A percentile compares a stretch with the other conserved stretches of the same genome.
Evolutionary conservation across 1,140 invertebrate genomes (phyloP).

Genomic region (Cherax destructor): DNA sequence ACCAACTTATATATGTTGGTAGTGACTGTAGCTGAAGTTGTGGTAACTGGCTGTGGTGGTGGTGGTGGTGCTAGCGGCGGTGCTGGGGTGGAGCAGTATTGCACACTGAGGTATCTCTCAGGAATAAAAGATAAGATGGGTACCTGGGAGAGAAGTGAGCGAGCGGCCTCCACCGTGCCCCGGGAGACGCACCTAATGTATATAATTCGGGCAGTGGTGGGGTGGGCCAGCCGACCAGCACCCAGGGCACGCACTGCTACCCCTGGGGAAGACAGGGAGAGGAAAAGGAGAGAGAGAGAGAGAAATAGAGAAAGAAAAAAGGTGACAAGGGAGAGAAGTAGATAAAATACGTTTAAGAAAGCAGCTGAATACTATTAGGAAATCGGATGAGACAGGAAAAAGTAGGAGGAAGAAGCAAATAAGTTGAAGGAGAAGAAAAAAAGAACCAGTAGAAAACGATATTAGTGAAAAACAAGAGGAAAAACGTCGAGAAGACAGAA

Average conservation of each 20-base stretch:
- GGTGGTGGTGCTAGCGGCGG: not conserved
- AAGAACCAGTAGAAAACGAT: not conserved
- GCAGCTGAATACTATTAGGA: too few relatives aligned
- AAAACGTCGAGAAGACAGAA: too few relatives aligned
- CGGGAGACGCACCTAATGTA: conserved; percentile 32
- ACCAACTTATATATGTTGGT: not conserved
- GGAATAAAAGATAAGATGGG: not conserved
- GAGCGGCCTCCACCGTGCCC: not conserved
- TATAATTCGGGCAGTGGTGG: conserved; percentile 10
- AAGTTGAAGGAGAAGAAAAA: not conserved
- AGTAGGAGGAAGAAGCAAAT: not conserved
- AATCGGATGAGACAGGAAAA: not conserved
- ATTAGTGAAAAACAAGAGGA: not conserved
- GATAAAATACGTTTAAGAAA: too few relatives aligned
- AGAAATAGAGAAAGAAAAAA: not conserved
- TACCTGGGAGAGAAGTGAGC: too few relatives aligned
- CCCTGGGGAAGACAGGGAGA: too few relatives aligned
- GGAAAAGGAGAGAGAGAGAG: not conserved
- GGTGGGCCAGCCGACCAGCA: not conserved
- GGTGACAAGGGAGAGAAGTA: too few relatives aligned
- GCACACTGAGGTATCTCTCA: not conserved
- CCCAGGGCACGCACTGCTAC: not conserved
- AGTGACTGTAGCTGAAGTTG: too few relatives aligned
- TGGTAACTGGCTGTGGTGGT: not conserved
- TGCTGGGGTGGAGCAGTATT: not conserved